Conservation (phyloP, 2,113 vertebrate genomes). For the Sceloporus tristichus region DNA sequence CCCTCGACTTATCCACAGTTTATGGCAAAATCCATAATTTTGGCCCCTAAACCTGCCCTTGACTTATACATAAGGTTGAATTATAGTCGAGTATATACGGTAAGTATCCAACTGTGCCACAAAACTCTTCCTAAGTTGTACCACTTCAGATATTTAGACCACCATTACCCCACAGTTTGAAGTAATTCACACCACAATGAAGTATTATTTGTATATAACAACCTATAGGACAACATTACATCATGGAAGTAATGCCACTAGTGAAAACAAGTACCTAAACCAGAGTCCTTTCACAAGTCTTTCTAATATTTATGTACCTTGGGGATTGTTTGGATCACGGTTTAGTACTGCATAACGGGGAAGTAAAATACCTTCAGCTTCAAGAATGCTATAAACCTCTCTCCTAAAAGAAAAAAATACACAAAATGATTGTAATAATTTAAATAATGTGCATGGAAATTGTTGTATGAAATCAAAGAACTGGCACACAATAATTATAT, state of each 20-base stretch:
- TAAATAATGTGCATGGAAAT: background rate
- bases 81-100: background rate
- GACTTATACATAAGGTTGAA: too few species aligned
- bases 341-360: slow-evolving; percentile 91
- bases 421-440: background rate
- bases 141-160: too few species aligned
- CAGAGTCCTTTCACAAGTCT: background rate
- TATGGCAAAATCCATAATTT: too few species aligned
- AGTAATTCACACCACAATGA: background rate
- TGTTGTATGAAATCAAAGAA: background rate
- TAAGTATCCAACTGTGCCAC: too few species aligned
- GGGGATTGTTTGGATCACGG: slow-evolving; percentile 89
- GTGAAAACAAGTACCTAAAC: background rate
- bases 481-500: background rate
- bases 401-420: slow-evolving; percentile 77
- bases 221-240: background rate
- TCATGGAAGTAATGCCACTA: background rate
- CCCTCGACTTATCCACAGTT: too few species aligned
- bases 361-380: slow-evolving; percentile 90
- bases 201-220: too few species aligned
- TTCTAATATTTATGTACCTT: slow-evolving; percentile 77
- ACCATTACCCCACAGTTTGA: background rate
- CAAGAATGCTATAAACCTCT: slow-evolving; percentile 90
- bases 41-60: too few species aligned
- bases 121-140: too few species aligned